A percentile compares a stretch with the other conserved stretches of the same genome.
phyloP scores from a whole-genome alignment of 2,113 vertebrate genomes.

The Oenanthe oenanthe region DNA sequence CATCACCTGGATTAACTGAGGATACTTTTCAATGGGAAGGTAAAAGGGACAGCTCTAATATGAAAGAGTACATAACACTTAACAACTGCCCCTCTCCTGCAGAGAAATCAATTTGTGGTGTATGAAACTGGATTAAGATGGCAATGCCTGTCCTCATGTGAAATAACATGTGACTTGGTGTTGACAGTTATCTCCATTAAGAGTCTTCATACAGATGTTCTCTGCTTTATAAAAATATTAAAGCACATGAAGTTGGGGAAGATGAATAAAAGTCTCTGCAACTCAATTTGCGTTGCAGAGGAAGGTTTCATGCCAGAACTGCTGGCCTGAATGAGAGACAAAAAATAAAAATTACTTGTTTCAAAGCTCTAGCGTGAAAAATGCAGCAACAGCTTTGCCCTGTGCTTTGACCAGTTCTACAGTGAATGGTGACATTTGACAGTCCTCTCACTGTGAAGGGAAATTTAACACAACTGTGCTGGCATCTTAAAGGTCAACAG shows the following conservation, averaged over 20 bases:
- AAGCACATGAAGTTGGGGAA: neutral
- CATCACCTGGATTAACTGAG: neutral
- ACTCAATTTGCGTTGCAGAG: neutral
- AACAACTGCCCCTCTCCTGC: neutral
- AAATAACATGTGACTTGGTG: neutral
- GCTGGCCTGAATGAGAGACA: neutral
- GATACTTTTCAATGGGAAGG: conserved; percentile 2
- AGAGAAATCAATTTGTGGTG: neutral
- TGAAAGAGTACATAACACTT: neutral
- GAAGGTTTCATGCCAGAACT: neutral
- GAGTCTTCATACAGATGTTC: neutral
- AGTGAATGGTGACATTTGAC: conserved; percentile 68
- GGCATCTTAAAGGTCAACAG: conserved; percentile 47
- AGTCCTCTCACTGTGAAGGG: conserved; percentile 43
- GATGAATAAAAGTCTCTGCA: neutral
- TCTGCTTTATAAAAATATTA: neutral
- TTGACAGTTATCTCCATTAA: neutral
- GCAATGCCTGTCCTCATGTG: neutral
- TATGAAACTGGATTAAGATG: neutral
- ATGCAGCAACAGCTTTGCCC: neutral
- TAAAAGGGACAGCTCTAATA: neutral
- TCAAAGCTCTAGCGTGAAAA: conserved; percentile 30
- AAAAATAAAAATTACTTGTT: neutral
- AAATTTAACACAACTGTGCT: conserved; percentile 50
- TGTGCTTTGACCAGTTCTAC: conserved; percentile 15